Conservation (phyloP, 30 jellyfish, hydroid and myxozoan species). For the Aurelia aurita region DNA sequence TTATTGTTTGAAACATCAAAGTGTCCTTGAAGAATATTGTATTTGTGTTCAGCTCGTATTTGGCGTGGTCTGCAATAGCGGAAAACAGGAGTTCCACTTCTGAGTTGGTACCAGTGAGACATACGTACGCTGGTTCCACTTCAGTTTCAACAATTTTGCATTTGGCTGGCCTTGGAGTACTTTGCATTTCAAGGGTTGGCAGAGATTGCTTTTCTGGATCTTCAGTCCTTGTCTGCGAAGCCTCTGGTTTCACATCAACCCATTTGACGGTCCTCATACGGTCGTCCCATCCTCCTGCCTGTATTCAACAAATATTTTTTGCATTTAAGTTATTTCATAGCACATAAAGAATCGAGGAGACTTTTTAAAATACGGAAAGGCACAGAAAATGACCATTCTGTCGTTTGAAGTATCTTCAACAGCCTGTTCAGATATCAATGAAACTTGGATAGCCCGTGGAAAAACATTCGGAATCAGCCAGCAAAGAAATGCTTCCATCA, state of each 20-base stretch:
- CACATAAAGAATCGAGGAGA: too few relatives aligned
- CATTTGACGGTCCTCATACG: constrained; percentile 82
- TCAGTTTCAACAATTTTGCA: constrained; percentile 80
- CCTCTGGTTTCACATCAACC: constrained; percentile 70
- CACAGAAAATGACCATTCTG: too few relatives aligned
- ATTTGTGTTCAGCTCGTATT: constrained; percentile 42
- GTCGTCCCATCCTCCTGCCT: constrained; percentile 91
- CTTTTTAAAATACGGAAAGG: too few relatives aligned
- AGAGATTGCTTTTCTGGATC: constrained; percentile 23
- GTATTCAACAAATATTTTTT: neutral
- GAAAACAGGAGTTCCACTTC: constrained; percentile 65
- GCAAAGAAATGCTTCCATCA: too few relatives aligned
- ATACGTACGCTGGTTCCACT: constrained; percentile 78
- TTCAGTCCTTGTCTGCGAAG: constrained; percentile 19
- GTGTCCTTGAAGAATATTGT: constrained; percentile 83
- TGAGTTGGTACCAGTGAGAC: constrained; percentile 65
- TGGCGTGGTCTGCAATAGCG: constrained; percentile 78
- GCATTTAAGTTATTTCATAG: too few relatives aligned
- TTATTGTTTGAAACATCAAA: constrained; percentile 79
- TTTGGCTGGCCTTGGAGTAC: constrained; percentile 55
- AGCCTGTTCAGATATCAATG: too few relatives aligned
- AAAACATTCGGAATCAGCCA: too few relatives aligned
- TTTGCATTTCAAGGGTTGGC: constrained; percentile 3
- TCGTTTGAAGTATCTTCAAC: too few relatives aligned
- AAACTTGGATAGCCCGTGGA: too few relatives aligned